Base-by-base conservation (phyloP, 1,140 invertebrate species). In the Procambarus clarkii region DNA sequence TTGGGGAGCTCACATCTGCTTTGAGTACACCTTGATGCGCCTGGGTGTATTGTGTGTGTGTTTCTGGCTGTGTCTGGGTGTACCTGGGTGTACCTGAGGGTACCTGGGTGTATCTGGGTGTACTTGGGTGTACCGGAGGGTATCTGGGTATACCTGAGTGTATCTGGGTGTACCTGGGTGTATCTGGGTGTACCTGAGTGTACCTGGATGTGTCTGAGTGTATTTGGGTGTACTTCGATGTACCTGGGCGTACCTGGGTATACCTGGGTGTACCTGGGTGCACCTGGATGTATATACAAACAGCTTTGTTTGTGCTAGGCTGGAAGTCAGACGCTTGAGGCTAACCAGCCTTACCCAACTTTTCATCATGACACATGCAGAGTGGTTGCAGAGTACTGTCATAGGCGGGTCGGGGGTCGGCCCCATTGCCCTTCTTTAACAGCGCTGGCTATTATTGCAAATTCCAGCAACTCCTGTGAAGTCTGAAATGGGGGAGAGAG, bases 181-280 rank as follows among this genome's bases (percentile, higher is more conserved):
- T 64, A 44, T 34, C 69, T 74, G 69, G 1, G 34, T 0, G 34
- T 34, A 34, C 1, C 34, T 34, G 34, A 9, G 69, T 54, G 79
- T 81, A 45, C 5, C 50, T 81, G 79, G 24, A 46, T 81, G 79
- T 78, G 15, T 5, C 76, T 54, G 15, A 34, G 34, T 0, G 34
- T 34, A 54, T 34, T 1, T 34, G 34, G 34, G 18, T 77, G 74
- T 87, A n/a, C 24, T 2, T 78, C n/a, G 44, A 74, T 76, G 71
- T 86, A 45, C 64, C 13, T 86, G 71, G 15, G 85, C 34, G 71
- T 86, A 45, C 44, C 13, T 86, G 71, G 44, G 71, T 86, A n/a
- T 77, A 54, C 5, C 50, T 54, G 50, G 50, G 0, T 54, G 50
- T 54, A 54, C 7, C 7, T 48, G 18, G 44, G 85, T 86, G 71